phyloP scores from a whole-genome alignment of 1,140 invertebrate species.

The Zaprionus nigranus region DNA sequence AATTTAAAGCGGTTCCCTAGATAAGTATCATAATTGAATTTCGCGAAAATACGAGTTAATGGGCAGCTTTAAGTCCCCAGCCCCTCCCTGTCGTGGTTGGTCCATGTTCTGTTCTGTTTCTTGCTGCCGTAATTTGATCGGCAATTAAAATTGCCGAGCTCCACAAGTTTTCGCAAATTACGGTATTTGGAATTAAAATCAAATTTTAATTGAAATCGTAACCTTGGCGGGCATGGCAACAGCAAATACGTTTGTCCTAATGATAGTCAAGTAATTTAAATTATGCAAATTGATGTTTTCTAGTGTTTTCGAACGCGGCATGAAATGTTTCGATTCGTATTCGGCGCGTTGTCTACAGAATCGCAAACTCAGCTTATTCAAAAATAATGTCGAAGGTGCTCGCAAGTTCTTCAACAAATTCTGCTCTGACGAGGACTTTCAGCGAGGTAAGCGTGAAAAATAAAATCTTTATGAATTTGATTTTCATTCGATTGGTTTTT shows the following conservation, averaged over 20 bases:
- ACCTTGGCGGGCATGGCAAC: not conserved
- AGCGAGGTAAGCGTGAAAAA: slow-evolving; percentile 57
- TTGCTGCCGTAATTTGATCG: slow-evolving; percentile 26
- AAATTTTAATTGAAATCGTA: slow-evolving; percentile 15
- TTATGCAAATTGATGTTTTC: slow-evolving; percentile 36
- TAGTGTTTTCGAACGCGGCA: slow-evolving; percentile 79
- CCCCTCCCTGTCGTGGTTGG: not conserved
- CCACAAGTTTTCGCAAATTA: slow-evolving; percentile 1
- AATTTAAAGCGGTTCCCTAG: not conserved
- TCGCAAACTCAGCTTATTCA: slow-evolving; percentile 63
- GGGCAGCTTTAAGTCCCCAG: not conserved
- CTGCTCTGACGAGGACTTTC: slow-evolving; percentile 72
- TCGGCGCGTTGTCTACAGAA: slow-evolving; percentile 68
- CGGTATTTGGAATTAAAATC: slow-evolving; percentile 4
- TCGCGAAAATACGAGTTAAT: not conserved
- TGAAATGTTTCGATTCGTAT: slow-evolving; percentile 80
- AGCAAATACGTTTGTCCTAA: not conserved
- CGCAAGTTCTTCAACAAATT: slow-evolving; percentile 76
- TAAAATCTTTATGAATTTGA: not conserved
- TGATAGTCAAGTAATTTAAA: slow-evolving; percentile 13
- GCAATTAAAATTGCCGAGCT: slow-evolving; percentile 29
- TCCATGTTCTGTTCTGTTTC: not conserved
- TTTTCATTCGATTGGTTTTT: not conserved
- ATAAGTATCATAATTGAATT: not conserved
- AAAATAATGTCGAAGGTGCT: slow-evolving; percentile 78